Conservation (phyloP, 92 coral and sea anemone genomes). For the Epizoanthus stellaris region DNA sequence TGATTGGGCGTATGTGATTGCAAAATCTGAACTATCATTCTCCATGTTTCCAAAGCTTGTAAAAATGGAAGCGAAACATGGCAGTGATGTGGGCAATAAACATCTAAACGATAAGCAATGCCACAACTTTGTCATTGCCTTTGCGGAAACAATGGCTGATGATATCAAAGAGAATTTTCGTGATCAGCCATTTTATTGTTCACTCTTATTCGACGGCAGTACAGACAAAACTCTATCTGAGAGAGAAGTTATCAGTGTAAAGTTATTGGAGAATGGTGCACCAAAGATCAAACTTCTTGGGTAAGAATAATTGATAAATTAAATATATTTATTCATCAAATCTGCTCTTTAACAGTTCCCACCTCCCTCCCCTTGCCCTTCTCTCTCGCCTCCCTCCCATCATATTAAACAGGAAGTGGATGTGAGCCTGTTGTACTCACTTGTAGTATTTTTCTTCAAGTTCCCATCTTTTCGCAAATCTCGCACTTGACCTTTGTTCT, state of each 20-base stretch:
- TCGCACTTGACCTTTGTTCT: no score
- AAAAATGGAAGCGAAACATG: constrained; percentile 26
- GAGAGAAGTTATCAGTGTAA: constrained; percentile 31
- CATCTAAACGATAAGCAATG: constrained; percentile 26
- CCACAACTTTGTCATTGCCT: constrained; percentile 30
- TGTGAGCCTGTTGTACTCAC: no score
- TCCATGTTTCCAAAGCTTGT: constrained; percentile 40
- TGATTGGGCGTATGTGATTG: constrained; percentile 37
- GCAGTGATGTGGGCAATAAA: constrained; percentile 28
- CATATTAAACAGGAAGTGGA: no score
- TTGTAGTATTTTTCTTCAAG: no score
- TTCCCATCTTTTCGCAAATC: no score
- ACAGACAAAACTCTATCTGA: constrained; percentile 41
- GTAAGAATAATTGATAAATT: not conserved
- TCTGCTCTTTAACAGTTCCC: no score
- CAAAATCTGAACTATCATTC: constrained; percentile 24
- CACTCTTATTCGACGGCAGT: constrained; percentile 23
- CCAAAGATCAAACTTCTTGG: constrained; percentile 28
- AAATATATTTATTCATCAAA: no score
- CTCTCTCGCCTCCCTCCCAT: no score
- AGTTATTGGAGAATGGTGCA: constrained; percentile 13
- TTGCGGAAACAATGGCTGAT: constrained; percentile 31
- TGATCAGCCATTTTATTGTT: constrained; percentile 20
- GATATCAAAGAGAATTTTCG: not conserved
- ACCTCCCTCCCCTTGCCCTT: no score